Evolutionary conservation across 1,140 invertebrate genomes (phyloP).

Genomic region (Drosophila bipectinata): DNA sequence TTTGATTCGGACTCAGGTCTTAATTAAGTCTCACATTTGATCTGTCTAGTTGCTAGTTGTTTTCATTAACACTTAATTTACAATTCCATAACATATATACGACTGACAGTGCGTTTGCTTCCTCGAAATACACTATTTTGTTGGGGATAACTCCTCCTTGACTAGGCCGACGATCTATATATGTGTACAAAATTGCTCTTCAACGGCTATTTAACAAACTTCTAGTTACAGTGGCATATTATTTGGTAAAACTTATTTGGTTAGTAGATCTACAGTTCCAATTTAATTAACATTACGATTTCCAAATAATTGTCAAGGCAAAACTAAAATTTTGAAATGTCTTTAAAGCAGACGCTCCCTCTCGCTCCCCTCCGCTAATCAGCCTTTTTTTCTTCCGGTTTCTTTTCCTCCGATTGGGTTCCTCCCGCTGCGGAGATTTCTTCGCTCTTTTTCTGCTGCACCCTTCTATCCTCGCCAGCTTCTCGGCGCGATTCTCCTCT

Average conservation of each 20-base stretch:
- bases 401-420: conserved; percentile 7
- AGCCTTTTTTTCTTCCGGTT: conserved; percentile 26
- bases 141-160: conserved; percentile 22
- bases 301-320: conserved; percentile 22
- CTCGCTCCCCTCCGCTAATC: conserved; percentile 6
- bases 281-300: conserved; percentile 10
- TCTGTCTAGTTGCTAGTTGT: conserved; percentile 29
- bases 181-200: conserved; percentile 8
- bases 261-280: conserved; percentile 22
- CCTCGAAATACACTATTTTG: conserved; percentile 11
- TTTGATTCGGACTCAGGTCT: conserved; percentile 27
- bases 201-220: conserved; percentile 42
- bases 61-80: conserved; percentile 33
- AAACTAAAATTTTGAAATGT: conserved; percentile 31
- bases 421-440: neutral
- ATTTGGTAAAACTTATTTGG: conserved; percentile 51
- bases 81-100: conserved; percentile 31
- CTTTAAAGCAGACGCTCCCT: neutral
- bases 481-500: neutral
- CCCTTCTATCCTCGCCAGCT: conserved; percentile 5
- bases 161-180: conserved; percentile 46
- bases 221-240: conserved; percentile 38
- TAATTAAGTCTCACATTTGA: conserved; percentile 28
- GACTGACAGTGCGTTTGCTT: conserved; percentile 29
- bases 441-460: neutral